Evolutionary conservation across 2,113 vertebrate species (phyloP).

Genomic region (Spermophilus dauricus): DNA sequence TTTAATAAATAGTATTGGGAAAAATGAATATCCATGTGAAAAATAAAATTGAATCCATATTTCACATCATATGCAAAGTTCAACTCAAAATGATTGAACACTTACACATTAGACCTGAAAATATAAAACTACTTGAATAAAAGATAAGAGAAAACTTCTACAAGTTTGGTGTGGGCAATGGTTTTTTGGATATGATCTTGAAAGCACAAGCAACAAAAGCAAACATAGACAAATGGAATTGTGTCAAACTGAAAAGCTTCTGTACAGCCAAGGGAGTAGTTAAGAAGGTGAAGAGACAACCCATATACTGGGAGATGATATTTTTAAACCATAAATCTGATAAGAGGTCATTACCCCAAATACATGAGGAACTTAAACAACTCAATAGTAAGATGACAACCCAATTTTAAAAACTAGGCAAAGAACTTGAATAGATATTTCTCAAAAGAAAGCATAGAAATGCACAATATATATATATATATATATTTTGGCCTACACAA

Average conservation of each 20-base stretch:
- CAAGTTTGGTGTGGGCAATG: not conserved
- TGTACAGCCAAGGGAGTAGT: not conserved
- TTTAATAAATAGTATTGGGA: not conserved
- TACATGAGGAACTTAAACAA: not conserved
- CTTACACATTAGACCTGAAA: not conserved
- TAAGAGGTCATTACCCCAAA: not conserved
- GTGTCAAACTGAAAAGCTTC: not conserved
- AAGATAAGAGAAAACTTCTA: not conserved
- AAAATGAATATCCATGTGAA: not conserved
- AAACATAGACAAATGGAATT: not conserved
- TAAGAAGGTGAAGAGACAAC: not conserved
- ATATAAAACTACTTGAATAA: not conserved
- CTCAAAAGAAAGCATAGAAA: not conserved
- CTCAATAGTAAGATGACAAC: not conserved
- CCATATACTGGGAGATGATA: not conserved
- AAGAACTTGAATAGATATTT: not conserved
- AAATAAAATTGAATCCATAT: not conserved
- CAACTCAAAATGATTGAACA: not conserved
- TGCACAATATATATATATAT: not conserved
- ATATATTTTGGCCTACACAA: not conserved
- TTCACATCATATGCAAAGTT: not conserved
- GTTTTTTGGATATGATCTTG: not conserved
- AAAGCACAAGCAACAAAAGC: not conserved
- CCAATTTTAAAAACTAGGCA: not conserved
- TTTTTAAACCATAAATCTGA: not conserved